These are phyloP conservation scores for Lithophane ornitopus DNA, from an alignment of 2,888 invertebrate species.

Conservation along the genomic window DNA sequence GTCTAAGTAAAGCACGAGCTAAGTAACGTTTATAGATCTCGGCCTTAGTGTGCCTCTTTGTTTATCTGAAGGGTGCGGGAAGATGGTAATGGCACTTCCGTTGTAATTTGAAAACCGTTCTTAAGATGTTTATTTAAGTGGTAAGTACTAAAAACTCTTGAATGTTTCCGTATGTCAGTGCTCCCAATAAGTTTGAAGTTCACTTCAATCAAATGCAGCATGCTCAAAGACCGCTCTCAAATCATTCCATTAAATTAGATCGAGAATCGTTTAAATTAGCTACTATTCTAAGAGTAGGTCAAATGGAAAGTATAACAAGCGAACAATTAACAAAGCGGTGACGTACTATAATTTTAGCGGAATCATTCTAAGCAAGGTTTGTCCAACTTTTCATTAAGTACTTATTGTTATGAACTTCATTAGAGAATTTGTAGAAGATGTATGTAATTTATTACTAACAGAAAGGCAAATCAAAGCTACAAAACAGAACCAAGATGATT, in stretches of 20 bases:
- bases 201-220: constrained; percentile 44
- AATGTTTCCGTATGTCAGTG: constrained; percentile 33
- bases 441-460: not conserved
- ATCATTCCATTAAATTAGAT: constrained; percentile 42
- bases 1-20: not conserved
- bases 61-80: constrained; percentile 84
- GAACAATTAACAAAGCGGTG: constrained; percentile 53
- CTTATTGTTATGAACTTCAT: not conserved
- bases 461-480: not conserved
- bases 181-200: constrained; percentile 49
- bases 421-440: not conserved
- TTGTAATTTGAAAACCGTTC: constrained; percentile 68
- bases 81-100: constrained; percentile 78
- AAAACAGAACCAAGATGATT: constrained; percentile 20
- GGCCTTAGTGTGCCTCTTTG: constrained; percentile 79
- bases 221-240: constrained; percentile 31
- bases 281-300: constrained; percentile 67
- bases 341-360: constrained; percentile 33
- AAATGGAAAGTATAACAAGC: constrained; percentile 62
- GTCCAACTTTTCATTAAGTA: constrained; percentile 4
- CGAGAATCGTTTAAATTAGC: constrained; percentile 46
- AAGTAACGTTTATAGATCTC: constrained; percentile 11
- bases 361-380: not conserved
- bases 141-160: constrained; percentile 40
- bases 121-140: constrained; percentile 68